phyloP scores from a whole-genome alignment of 2,797 vertebrate genomes.

The Chanos chanos region DNA sequence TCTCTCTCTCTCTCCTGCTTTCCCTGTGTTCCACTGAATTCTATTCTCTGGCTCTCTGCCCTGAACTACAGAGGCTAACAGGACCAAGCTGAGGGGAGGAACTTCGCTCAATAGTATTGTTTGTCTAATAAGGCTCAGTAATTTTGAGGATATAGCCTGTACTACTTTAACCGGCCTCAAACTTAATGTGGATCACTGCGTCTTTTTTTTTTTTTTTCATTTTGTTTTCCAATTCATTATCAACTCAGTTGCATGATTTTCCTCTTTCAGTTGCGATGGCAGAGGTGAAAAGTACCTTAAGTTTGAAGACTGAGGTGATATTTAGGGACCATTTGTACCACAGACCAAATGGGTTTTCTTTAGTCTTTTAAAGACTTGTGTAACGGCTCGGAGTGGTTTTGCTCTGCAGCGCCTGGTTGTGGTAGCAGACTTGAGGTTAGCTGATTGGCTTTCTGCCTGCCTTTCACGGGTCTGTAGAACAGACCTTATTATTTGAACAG shows the following conservation, averaged over 20 bases:
- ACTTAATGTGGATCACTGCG: no score
- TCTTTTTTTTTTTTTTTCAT: no score
- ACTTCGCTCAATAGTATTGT: no score
- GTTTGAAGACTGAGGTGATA: not conserved
- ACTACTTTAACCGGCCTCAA: no score
- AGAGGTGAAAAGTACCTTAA: no score
- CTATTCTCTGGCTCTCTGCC: not conserved
- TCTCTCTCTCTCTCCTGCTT: not conserved
- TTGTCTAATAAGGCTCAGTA: no score
- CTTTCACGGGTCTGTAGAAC: constrained; percentile 1
- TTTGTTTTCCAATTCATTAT: not conserved
- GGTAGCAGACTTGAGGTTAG: not conserved
- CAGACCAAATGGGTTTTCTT: not conserved
- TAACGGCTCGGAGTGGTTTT: not conserved
- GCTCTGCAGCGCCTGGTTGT: not conserved
- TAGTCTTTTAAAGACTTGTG: not conserved
- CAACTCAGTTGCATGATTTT: no score
- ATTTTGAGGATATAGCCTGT: no score
- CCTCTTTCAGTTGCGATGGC: no score
- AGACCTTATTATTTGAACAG: constrained; percentile 10
- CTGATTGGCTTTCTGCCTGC: not conserved
- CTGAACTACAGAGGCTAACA: no score
- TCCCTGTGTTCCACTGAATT: not conserved
- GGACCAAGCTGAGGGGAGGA: no score
- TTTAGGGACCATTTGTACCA: not conserved